A percentile compares a stretch with the other conserved stretches of the same genome.
Conservation (phyloP, 2,113 vertebrate species). For the Oenanthe melanoleuca region DNA sequence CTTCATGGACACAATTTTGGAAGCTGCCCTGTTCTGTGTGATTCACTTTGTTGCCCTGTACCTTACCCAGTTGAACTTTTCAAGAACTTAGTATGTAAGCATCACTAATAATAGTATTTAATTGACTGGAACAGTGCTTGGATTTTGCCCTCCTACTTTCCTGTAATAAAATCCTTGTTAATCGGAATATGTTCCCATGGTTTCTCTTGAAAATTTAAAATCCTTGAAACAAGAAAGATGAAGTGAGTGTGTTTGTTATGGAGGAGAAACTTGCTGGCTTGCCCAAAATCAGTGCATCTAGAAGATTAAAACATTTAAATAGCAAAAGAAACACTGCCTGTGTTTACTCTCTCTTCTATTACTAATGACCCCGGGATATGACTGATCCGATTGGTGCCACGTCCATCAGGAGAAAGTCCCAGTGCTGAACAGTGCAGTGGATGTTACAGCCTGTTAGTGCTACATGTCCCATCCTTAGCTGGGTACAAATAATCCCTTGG, state of each 20-base stretch:
- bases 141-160: conserved; percentile 13
- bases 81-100: neutral
- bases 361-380: neutral
- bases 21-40: neutral
- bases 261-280: neutral
- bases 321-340: neutral
- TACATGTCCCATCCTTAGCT: neutral
- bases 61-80: neutral
- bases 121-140: neutral
- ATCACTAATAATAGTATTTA: neutral
- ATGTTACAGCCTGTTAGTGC: neutral
- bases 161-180: conserved; percentile 25
- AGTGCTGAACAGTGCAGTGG: neutral
- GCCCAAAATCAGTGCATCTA: neutral
- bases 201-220: conserved; percentile 4
- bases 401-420: neutral
- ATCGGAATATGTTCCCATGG: neutral
- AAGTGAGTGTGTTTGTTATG: neutral
- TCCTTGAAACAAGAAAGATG: neutral
- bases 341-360: neutral
- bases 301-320: neutral
- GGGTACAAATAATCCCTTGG: neutral
- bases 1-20: neutral
- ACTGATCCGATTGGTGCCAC: neutral
- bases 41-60: neutral